Evolutionary conservation across 2,888 invertebrate species (phyloP).

Genomic region (Philopedon plagiatum): DNA sequence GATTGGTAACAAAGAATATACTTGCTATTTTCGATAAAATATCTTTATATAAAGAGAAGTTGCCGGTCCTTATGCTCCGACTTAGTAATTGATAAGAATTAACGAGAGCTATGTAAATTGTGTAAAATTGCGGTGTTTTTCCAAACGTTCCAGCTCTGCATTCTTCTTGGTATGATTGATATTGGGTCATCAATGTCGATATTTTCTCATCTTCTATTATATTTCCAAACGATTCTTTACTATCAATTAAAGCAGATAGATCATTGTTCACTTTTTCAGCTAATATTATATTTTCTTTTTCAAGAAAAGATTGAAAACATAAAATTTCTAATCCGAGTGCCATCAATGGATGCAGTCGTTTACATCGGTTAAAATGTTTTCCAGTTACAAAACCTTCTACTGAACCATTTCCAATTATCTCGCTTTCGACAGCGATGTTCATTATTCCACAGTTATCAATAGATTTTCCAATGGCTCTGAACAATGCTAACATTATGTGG

Average conservation of each 20-base stretch:
- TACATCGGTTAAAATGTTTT: slow-evolving; percentile 61
- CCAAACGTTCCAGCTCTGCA: background rate
- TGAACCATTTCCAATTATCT: slow-evolving; percentile 58
- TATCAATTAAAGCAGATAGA: background rate
- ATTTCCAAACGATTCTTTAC: background rate
- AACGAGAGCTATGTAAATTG: too few relatives aligned
- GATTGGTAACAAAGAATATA: slow-evolving; percentile 39
- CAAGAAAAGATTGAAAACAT: slow-evolving; percentile 20
- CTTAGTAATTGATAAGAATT: too few relatives aligned
- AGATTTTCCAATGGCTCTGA: slow-evolving; percentile 60
- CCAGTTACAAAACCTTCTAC: slow-evolving; percentile 55
- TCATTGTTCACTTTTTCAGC: background rate
- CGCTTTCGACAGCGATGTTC: slow-evolving; percentile 54
- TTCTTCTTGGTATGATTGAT: background rate
- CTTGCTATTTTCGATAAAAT: slow-evolving; percentile 52
- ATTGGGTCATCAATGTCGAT: background rate
- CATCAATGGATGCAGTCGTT: slow-evolving; percentile 54
- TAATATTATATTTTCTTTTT: background rate
- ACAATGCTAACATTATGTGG: slow-evolving; percentile 60
- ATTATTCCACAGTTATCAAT: slow-evolving; percentile 57
- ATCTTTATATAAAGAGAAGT: too few relatives aligned
- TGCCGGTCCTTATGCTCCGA: too few relatives aligned
- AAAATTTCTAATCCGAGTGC: slow-evolving; percentile 49
- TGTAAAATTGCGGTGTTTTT: slow-evolving; percentile 47
- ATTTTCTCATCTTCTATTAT: background rate